A percentile compares a stretch with the other conserved stretches of the same genome.
phyloP scores from a whole-genome alignment of 2,888 invertebrate species.

The Hydrotaea diabolus region DNA sequence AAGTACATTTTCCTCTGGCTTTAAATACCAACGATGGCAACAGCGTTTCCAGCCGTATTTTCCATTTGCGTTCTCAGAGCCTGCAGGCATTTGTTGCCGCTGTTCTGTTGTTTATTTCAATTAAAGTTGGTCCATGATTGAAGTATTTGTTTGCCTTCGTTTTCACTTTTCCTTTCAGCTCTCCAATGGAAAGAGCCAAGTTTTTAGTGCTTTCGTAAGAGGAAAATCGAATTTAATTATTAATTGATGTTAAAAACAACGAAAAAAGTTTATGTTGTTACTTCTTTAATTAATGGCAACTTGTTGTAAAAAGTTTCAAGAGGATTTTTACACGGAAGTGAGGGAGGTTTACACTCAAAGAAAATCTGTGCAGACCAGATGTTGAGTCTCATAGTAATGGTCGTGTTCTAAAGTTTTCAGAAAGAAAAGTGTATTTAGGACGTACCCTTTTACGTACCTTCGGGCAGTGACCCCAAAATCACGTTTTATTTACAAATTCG shows the following conservation, averaged over 20 bases:
- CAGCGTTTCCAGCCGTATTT: not conserved
- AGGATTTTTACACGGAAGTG: not conserved
- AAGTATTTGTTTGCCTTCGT: slow-evolving; percentile 28
- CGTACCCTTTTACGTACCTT: too few species aligned
- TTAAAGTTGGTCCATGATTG: slow-evolving; percentile 41
- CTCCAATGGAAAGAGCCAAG: not conserved
- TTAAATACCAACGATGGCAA: not conserved
- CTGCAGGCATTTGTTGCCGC: not conserved
- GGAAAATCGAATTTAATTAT: slow-evolving; percentile 64
- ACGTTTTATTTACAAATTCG: too few species aligned
- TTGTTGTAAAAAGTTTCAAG: not conserved
- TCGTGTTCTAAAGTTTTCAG: too few species aligned
- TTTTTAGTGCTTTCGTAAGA: slow-evolving; percentile 28
- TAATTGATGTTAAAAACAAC: slow-evolving; percentile 60
- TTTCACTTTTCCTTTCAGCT: not conserved
- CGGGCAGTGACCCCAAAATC: too few species aligned
- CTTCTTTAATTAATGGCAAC: not conserved
- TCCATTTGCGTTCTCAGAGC: not conserved
- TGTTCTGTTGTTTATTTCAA: slow-evolving; percentile 29
- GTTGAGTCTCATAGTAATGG: too few species aligned
- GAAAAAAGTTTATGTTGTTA: slow-evolving; percentile 36
- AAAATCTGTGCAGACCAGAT: not conserved
- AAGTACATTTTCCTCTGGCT: not conserved
- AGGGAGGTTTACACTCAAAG: not conserved
- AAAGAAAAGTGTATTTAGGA: too few species aligned